phyloP scores from a whole-genome alignment of 1,140 invertebrate genomes.

The Bombus pascuorum region DNA sequence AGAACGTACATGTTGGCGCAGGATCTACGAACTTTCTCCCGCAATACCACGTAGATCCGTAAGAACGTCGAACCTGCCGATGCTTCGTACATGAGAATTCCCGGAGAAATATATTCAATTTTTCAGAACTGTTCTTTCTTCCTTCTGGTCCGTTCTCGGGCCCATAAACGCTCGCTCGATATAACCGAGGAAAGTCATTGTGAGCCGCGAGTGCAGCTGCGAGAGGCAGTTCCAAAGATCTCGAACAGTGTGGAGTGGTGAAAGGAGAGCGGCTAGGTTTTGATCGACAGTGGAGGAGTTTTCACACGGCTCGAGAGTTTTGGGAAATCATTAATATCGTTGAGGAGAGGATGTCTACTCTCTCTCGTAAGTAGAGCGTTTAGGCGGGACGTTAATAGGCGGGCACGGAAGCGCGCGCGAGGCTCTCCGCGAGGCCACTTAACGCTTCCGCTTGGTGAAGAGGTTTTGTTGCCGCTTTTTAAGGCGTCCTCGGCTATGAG shows the following conservation, averaged over 20 bases:
- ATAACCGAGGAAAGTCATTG: background rate
- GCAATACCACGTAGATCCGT: too few relatives aligned
- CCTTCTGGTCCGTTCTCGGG: too few relatives aligned
- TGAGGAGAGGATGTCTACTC: slow-evolving; percentile 35
- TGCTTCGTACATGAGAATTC: background rate
- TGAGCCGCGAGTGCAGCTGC: slow-evolving; percentile 19
- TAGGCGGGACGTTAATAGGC: slow-evolving; percentile 63
- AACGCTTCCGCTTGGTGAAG: slow-evolving; percentile 69
- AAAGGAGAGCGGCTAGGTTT: slow-evolving; percentile 35
- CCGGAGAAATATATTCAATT: background rate
- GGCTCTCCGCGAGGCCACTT: slow-evolving; percentile 63
- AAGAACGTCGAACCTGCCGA: too few relatives aligned
- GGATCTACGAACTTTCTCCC: too few relatives aligned
- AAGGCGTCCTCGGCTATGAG: slow-evolving; percentile 34
- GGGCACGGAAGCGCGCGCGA: slow-evolving; percentile 56
- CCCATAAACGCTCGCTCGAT: background rate
- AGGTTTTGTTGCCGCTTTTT: slow-evolving; percentile 69
- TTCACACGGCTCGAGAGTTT: slow-evolving; percentile 74
- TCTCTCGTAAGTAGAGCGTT: slow-evolving; percentile 18
- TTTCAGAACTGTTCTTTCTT: background rate
- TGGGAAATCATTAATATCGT: slow-evolving; percentile 79
- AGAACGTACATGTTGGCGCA: too few relatives aligned
- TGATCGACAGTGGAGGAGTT: slow-evolving; percentile 50
- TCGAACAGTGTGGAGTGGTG: background rate
- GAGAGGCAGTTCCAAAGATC: background rate